A percentile compares a stretch with the other conserved stretches of the same genome.
phyloP scores from a whole-genome alignment of 30 jellyfish, hydroid and myxozoan genomes.

The Cassiopea xamachana region DNA sequence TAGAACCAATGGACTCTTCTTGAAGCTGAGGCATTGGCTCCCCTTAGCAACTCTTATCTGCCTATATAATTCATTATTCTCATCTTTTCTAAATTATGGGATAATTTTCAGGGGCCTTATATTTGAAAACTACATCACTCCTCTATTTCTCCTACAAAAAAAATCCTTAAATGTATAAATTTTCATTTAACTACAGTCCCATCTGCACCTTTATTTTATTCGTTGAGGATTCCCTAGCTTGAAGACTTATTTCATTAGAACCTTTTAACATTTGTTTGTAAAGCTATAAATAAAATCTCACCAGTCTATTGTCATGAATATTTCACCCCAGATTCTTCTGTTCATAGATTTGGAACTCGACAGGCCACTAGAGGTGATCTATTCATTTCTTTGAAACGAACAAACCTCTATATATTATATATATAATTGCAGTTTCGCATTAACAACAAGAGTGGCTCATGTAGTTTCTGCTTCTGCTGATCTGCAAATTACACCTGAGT shows the following conservation, averaged over 20 bases:
- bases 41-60: constrained; percentile 45
- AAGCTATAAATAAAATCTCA: constrained; percentile 22
- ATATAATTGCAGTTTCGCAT: too few species aligned
- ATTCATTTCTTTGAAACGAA: constrained; percentile 14
- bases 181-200: background rate
- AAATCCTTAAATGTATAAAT: constrained; percentile 17
- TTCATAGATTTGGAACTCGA: constrained; percentile 48
- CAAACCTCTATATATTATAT: too few species aligned
- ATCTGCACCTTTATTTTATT: background rate
- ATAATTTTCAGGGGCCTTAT: constrained; percentile 1
- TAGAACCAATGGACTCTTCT: constrained; percentile 44
- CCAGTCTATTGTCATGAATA: constrained; percentile 31
- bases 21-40: constrained; percentile 50
- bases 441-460: too few species aligned
- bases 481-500: too few species aligned
- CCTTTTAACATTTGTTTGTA: constrained; percentile 8
- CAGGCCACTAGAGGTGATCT: constrained; percentile 57
- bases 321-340: constrained; percentile 14
- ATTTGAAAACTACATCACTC: constrained; percentile 3
- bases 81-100: constrained; percentile 50
- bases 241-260: constrained; percentile 17
- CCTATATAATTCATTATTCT: constrained; percentile 38
- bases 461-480: too few species aligned
- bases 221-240: background rate
- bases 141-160: constrained; percentile 23